These are phyloP conservation scores for Otocyon megalotis DNA, from an alignment of 2,113 vertebrate genomes.

Conservation along the genomic window DNA sequence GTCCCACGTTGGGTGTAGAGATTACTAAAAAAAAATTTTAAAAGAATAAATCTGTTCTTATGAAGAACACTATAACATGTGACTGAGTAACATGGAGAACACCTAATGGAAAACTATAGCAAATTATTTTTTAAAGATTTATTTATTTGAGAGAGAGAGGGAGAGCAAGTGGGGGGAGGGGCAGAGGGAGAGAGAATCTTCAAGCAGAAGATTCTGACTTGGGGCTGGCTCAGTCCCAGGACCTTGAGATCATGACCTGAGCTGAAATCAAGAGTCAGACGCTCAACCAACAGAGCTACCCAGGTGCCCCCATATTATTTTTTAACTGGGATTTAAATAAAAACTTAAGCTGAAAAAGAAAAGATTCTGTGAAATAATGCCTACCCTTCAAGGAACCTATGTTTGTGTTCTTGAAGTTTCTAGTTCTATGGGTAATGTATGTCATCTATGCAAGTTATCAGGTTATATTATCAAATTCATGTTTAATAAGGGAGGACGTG, in stretches of 20 bases:
- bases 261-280: not conserved
- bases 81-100: too few relatives aligned
- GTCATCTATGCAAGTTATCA: not conserved
- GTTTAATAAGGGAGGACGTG: not conserved
- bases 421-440: not conserved
- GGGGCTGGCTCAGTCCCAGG: not conserved
- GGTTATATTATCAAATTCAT: not conserved
- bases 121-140: too few relatives aligned
- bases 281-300: not conserved
- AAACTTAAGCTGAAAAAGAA: not conserved
- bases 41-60: not conserved
- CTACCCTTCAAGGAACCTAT: not conserved
- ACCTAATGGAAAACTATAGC: too few relatives aligned
- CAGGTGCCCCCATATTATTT: not conserved
- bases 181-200: not conserved
- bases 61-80: not conserved
- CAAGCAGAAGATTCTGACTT: not conserved
- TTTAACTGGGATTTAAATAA: not conserved
- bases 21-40: not conserved
- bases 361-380: slow-evolving; percentile 19
- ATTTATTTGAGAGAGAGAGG: too few relatives aligned
- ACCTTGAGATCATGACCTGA: not conserved
- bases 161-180: too few relatives aligned
- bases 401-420: not conserved
- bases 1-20: not conserved